Evolutionary conservation across 2,113 vertebrate genomes (phyloP), one percentile per base, ranked within the genome.

Genomic region (Xiphias gladius): DNA sequence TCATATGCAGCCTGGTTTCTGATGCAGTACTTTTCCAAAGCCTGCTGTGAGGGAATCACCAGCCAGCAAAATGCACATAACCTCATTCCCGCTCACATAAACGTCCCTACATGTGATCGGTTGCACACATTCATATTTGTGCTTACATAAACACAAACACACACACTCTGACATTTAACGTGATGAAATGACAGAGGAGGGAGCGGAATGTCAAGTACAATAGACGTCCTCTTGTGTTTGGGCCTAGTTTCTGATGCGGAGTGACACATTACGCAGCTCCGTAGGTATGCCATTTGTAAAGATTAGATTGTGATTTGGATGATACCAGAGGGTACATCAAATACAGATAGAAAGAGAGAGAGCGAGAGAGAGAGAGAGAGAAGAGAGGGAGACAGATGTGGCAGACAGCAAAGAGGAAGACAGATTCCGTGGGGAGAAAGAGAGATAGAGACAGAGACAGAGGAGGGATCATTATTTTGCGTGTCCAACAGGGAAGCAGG

Each of bases 381-480:
- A 74, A 10, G 54, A 20, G 28, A 55, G 61, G 9, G 50, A 80
- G 75, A 57, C 17, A 54, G 39, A 54, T 0, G 19, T 48, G 74
- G 39, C 48, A 41, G 62, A 39, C 52, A 66, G 43, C 30, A 68
- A 48, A 64, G 48, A 19, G 65, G 69, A 43, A 80, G 80, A 37
- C 20, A 55, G 66, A 82, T 63, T 79, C 64, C 12, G 35, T n/a
- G 16, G 32, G 71, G 69, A 46, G 54, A 3, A 37, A 64, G 28
- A 63, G 43, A 55, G 66, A 64, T 24, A 61, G 50, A 68, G 66
- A 64, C 28, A 61, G 50, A 68, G 12, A 52, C 22, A 70, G 54
- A 73, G 73, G 70, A 61, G 46, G 78, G 86, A 86, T 90, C 86
- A 86, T 91, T 90, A 88, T 91, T 89, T 86, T 88, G 84, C 73